phyloP scores from a whole-genome alignment of 30 jellyfish, hydroid and myxozoan genomes.

The Hydra vulgaris region DNA sequence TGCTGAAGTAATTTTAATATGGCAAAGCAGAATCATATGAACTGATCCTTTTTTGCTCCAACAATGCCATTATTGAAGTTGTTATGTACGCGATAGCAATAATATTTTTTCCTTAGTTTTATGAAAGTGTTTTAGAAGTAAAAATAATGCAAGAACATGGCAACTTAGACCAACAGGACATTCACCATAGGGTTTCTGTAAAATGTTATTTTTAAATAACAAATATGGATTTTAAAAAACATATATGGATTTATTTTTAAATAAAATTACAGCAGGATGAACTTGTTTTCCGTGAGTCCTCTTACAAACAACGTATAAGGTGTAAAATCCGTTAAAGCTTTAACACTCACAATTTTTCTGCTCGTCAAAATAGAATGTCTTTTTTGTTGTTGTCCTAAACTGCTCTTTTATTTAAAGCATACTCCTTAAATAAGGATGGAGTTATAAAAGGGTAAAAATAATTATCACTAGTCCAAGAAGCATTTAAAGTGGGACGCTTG shows the following conservation, averaged over 20 bases:
- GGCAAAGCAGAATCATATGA: constrained; percentile 22
- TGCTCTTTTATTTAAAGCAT: constrained; percentile 9
- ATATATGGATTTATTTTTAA: constrained; percentile 7
- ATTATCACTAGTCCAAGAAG: constrained; percentile 1
- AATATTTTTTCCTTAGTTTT: constrained; percentile 22
- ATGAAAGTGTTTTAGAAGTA: constrained; percentile 14
- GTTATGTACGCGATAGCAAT: constrained; percentile 4
- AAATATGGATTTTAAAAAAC: too few species aligned
- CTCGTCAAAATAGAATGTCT: constrained; percentile 10
- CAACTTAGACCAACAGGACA: constrained; percentile 36
- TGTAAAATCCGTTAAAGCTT: not conserved
- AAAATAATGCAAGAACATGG: constrained; percentile 16
- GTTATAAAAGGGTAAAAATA: not conserved
- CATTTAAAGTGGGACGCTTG: not conserved
- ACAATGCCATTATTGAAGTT: constrained; percentile 26
- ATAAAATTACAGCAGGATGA: constrained; percentile 15
- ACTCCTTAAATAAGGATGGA: not conserved
- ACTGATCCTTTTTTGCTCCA: constrained; percentile 18
- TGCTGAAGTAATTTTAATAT: constrained; percentile 27
- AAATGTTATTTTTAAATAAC: constrained; percentile 5
- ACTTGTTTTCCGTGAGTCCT: constrained; percentile 10
- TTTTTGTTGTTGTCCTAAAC: constrained; percentile 23
- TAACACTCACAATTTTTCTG: constrained; percentile 25
- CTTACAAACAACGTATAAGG: constrained; percentile 6
- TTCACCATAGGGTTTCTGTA: constrained; percentile 19